Percentiles rank a stretch among this genome's conserved stretches.
These are phyloP conservation scores for Rhysida immarginata DNA, from an alignment of 1,140 invertebrate species.

Conservation along the genomic window DNA sequence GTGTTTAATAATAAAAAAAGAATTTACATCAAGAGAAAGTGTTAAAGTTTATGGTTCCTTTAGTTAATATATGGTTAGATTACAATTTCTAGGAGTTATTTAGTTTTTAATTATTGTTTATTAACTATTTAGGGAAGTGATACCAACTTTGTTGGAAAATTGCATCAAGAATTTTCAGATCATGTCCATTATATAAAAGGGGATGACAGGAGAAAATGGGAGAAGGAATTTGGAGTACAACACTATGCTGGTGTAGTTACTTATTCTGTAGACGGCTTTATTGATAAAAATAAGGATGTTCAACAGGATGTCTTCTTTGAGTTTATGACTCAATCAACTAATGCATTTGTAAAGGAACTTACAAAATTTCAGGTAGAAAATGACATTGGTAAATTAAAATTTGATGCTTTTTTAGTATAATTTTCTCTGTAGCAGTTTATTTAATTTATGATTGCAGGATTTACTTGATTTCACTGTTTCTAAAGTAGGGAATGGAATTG, in stretches of 20 bases:
- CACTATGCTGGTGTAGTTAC: slow-evolving; percentile 92
- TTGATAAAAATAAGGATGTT: slow-evolving; percentile 91
- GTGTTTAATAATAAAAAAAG: too few relatives aligned
- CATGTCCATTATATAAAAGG: slow-evolving; percentile 79
- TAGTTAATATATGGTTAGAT: too few relatives aligned
- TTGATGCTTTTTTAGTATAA: background rate
- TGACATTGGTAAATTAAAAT: background rate
- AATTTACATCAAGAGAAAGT: too few relatives aligned
- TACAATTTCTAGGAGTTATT: too few relatives aligned
- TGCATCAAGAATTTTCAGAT: slow-evolving; percentile 73
- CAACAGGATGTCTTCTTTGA: slow-evolving; percentile 92
- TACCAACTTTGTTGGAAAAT: slow-evolving; percentile 70
- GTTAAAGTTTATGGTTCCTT: too few relatives aligned
- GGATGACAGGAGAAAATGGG: slow-evolving; percentile 69
- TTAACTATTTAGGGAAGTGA: slow-evolving; percentile 81
- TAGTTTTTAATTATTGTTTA: too few relatives aligned
- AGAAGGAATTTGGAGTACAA: slow-evolving; percentile 74
- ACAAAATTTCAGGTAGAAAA: slow-evolving; percentile 52
- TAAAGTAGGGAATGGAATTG: slow-evolving; percentile 12
- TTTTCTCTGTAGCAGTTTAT: background rate
- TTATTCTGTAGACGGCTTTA: slow-evolving; percentile 82
- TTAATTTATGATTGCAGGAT: slow-evolving; percentile 12
- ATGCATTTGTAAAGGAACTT: slow-evolving; percentile 76
- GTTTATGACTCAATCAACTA: slow-evolving; percentile 68
- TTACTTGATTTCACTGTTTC: slow-evolving; percentile 17